Base-by-base conservation (phyloP, 2,888 invertebrate genomes). In the Pseudanteris insignis region DNA sequence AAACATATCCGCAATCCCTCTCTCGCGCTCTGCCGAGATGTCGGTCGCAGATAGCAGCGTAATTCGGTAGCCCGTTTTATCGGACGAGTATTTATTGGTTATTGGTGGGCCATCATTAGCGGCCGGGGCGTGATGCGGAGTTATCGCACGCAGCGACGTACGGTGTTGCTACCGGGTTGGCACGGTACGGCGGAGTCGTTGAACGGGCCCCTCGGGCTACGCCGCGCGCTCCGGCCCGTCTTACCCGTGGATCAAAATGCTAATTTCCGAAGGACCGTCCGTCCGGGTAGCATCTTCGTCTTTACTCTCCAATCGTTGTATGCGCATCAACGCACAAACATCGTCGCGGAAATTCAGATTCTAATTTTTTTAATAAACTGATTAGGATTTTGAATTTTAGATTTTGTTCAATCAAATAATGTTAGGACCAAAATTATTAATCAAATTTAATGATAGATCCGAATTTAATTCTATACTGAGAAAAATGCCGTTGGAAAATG, bases 51-150 rank as follows among this genome's bases (percentile, higher is more conserved):
- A 75, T 74, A 74, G 68, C 70, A n/a, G n/a, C 74, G 75, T 75
- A 75, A 70, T 73, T 68, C 74, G 71, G 75, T 75, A 75, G 75
- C 74, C 71, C 70, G 72, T 73, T 73, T 73, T 70, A 73, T 72
- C 70, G 71, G 70, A 68, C 68, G 71, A 74, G 73, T 75, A 75
- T 75, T 75, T 75, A 75, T 75, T 75, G 75, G 75, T 75, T 75
- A 75, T 75, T 75, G 74, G 80, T 67, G 74, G 74, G 69, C 81
- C 81, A 69, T 81, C 80, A 66, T 81, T 81, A 65, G 78, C 77
- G 64, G 74, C 77, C 33, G 73, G 75, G 72, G 48, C 77, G 75
- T 55, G 70, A 72, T 63, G 70, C 68, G 63, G 64, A 71, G 73
- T 72, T 71, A 70, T 69, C 70, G 68, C 69, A 67, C 67, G 69